Percentiles rank a stretch among this genome's conserved stretches.
phyloP scores from a whole-genome alignment of 2,797 vertebrate genomes.

The Sebastes matsubarae region DNA sequence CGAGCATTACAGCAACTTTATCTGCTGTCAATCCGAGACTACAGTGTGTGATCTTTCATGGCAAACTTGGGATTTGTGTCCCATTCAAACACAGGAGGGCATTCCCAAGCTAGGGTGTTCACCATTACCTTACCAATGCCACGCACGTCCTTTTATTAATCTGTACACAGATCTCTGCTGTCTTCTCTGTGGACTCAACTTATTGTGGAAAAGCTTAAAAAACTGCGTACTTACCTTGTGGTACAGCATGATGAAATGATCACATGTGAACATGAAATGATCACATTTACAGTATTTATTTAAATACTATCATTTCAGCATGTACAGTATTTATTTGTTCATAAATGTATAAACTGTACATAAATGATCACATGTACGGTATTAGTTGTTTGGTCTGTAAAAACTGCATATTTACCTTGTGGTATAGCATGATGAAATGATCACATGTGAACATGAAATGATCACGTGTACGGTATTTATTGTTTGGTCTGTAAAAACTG shows the following conservation, averaged over 20 bases:
- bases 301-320: too few species aligned
- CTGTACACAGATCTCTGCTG: not conserved
- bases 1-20: constrained; percentile 6
- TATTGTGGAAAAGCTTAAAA: not conserved
- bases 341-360: too few species aligned
- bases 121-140: constrained; percentile 63
- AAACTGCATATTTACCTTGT: too few species aligned
- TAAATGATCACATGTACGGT: too few species aligned
- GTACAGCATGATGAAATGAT: not conserved
- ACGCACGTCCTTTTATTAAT: constrained; percentile 59
- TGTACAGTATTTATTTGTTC: too few species aligned
- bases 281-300: not conserved
- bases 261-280: too few species aligned
- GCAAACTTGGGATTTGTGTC: constrained; percentile 9
- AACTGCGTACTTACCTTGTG: not conserved
- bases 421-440: too few species aligned
- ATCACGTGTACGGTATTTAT: too few species aligned
- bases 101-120: constrained; percentile 38
- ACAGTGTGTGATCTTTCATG: not conserved
- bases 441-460: too few species aligned
- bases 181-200: not conserved
- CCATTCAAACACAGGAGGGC: constrained; percentile 9
- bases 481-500: too few species aligned
- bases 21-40: not conserved
- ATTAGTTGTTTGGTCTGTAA: too few species aligned